These are phyloP conservation scores for Hippoglossus hippoglossus DNA, from an alignment of 2,797 vertebrate species.

Conservation along the genomic window DNA sequence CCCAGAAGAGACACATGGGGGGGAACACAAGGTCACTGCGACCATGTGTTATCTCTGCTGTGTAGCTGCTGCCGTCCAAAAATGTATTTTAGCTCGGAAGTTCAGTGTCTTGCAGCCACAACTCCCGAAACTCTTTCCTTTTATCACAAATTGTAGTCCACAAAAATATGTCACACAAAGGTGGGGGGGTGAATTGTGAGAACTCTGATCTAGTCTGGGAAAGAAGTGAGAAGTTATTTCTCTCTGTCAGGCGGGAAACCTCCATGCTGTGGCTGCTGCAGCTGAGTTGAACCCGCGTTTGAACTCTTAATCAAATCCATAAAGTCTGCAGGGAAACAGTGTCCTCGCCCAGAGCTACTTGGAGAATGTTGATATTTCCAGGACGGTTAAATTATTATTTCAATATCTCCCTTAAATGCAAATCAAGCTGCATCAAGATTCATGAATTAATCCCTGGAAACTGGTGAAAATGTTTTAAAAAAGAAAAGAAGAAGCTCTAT, in stretches of 20 bases:
- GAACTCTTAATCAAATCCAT: conserved; percentile 5
- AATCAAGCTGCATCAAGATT: too few species aligned
- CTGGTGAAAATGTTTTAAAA: too few species aligned
- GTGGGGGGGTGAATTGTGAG: too few species aligned
- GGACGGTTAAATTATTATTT: too few species aligned
- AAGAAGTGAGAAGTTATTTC: neutral
- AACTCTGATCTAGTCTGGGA: too few species aligned
- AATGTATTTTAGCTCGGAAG: conserved; percentile 23
- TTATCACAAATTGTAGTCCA: neutral
- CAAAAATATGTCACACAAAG: neutral
- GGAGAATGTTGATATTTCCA: conserved; percentile 21
- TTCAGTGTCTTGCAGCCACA: conserved; percentile 17
- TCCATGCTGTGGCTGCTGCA: neutral
- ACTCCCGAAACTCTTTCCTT: neutral
- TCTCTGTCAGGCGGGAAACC: neutral
- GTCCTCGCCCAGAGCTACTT: neutral
- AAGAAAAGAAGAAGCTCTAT: too few species aligned
- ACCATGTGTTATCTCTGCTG: neutral
- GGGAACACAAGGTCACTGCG: conserved; percentile 10
- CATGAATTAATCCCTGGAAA: too few species aligned
- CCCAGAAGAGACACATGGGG: neutral
- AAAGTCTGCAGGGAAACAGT: neutral
- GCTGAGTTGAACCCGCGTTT: neutral
- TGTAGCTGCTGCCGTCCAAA: neutral
- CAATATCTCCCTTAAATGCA: too few species aligned